phyloP scores from a whole-genome alignment of 2,797 vertebrate genomes.

The Chloroceryle inda region DNA sequence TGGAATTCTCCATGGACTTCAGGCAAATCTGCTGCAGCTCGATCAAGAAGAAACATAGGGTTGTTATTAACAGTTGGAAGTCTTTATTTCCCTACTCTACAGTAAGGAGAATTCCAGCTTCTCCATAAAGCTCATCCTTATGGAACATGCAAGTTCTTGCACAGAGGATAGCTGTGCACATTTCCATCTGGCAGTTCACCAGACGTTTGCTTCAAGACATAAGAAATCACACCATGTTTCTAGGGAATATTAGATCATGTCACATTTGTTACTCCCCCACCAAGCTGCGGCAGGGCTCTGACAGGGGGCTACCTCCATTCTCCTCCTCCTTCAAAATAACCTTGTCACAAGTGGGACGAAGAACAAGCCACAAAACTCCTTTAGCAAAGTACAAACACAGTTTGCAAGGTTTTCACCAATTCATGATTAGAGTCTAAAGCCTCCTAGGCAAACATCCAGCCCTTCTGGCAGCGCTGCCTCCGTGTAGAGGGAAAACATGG shows the following conservation, averaged over 20 bases:
- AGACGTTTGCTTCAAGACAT: not conserved
- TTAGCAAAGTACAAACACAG: not conserved
- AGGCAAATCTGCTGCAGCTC: not conserved
- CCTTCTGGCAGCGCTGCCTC: not conserved
- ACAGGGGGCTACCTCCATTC: not conserved
- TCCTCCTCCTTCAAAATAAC: not conserved
- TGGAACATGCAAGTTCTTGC: not conserved
- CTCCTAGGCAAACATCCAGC: not conserved
- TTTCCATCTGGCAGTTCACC: not conserved
- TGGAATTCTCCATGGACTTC: not conserved
- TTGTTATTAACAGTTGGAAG: conserved; percentile 37
- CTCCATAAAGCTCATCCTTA: not conserved
- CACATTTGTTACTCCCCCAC: not conserved
- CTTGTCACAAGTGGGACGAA: not conserved
- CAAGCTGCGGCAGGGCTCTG: not conserved
- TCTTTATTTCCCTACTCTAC: not conserved
- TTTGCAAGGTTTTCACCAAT: not conserved
- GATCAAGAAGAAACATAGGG: not conserved
- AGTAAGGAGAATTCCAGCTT: not conserved
- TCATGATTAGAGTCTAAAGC: not conserved
- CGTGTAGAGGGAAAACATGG: not conserved
- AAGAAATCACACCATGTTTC: not conserved
- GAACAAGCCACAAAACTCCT: not conserved
- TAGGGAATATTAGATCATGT: not conserved
- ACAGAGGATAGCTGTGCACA: not conserved